phyloP scores from a whole-genome alignment of 2,888 invertebrate species.

The Mantis religiosa region DNA sequence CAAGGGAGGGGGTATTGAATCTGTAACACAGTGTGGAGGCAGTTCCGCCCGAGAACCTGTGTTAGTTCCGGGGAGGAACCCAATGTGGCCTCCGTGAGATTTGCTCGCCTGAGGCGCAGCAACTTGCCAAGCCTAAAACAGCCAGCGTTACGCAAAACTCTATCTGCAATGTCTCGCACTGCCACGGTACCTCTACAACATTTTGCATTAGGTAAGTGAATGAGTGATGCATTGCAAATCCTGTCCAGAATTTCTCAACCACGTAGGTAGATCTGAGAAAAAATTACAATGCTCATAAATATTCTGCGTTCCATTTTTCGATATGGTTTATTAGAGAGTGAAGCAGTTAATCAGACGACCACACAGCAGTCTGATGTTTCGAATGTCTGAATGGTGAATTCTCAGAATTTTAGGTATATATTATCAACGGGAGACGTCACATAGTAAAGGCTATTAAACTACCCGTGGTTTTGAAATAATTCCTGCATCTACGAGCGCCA shows the following conservation, averaged over 20 bases:
- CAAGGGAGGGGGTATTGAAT: background rate
- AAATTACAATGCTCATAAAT: background rate
- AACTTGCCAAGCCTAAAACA: background rate
- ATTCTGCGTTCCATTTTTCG: background rate
- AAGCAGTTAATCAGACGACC: background rate
- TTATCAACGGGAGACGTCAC: too few species aligned
- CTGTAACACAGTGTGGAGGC: background rate
- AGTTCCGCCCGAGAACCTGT: background rate
- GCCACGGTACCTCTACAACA: too few species aligned
- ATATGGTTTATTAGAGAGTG: background rate
- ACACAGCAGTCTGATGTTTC: background rate
- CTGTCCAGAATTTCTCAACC: background rate
- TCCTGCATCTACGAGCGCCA: too few species aligned
- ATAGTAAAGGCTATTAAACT: too few species aligned
- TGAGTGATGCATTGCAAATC: background rate
- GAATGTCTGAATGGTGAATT: too few species aligned
- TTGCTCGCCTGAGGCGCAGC: background rate
- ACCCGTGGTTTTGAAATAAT: too few species aligned
- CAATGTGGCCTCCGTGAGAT: background rate
- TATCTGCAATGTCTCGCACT: background rate
- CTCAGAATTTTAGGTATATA: too few species aligned
- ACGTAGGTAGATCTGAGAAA: background rate
- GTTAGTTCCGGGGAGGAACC: background rate
- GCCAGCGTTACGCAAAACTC: background rate
- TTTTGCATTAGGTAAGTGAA: background rate